Conservation (phyloP, 2,888 invertebrate species). For the Agrilus cyanescens region DNA sequence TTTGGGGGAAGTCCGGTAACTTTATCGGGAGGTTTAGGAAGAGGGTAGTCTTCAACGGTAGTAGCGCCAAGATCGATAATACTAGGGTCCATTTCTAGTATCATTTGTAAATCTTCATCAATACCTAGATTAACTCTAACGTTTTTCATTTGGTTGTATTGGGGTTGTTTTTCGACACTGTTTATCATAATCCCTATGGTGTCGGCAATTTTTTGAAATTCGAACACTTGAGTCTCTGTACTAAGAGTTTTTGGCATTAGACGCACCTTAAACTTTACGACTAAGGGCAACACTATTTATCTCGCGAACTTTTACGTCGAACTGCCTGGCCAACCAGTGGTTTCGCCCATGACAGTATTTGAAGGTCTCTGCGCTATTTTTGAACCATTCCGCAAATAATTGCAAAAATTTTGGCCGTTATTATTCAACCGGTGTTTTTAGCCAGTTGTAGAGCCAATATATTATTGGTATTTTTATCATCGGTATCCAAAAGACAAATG, state of each 20-base stretch:
- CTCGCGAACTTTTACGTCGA: conserved; percentile 10
- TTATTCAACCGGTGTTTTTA: too few relatives aligned
- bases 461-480: too few relatives aligned
- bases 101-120: conserved; percentile 48
- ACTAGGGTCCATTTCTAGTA: conserved; percentile 49
- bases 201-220: conserved; percentile 11
- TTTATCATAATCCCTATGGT: conserved; percentile 6
- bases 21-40: conserved; percentile 9
- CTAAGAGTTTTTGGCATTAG: neutral
- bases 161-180: neutral
- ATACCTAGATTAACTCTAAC: conserved; percentile 41
- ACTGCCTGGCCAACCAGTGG: conserved; percentile 11
- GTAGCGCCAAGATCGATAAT: conserved; percentile 38
- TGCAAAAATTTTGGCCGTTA: conserved; percentile 7
- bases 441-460: too few relatives aligned
- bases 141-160: conserved; percentile 10
- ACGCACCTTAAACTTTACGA: conserved; percentile 1
- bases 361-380: conserved; percentile 20
- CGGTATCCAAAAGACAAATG: too few relatives aligned
- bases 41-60: conserved; percentile 11
- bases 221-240: conserved; percentile 9
- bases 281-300: conserved; percentile 3
- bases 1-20: conserved; percentile 16
- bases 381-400: conserved; percentile 18
- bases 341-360: conserved; percentile 14